Evolutionary conservation across 2,888 invertebrate genomes (phyloP), one percentile per base, ranked within the genome.

Genomic region (Drosophila robusta): DNA sequence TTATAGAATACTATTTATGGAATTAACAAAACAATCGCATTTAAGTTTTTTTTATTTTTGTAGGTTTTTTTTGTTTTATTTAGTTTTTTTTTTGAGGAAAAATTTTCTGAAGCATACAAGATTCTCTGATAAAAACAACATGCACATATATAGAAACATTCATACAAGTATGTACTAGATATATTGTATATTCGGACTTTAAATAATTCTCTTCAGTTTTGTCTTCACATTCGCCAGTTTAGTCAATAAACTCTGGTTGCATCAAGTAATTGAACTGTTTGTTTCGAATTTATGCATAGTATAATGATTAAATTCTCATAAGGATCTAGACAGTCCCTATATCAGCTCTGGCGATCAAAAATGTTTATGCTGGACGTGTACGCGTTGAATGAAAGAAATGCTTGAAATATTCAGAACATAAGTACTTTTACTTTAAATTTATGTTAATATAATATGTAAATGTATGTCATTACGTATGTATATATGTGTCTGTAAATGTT

Each of bases 51-150:
- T 16, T 55, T 49, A 71, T 80, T 79, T 77, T 75, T 70, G 49
- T 74, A 57, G 39, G 60, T 69, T 69, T 34, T 70, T 63, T 22
- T 38, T 67, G 64, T 66, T 66, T 70, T 76, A 52, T 76, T 79
- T 57, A 44, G 52, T 62, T 72, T 64, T 70, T 52, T 36, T 66
- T 64, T 62, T 61, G 66, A 70, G 69, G 66, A 65, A 75, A 77
- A 62, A 45, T 42, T 49, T 52, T 66, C 73, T 70, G 70, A 87
- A 87, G 84, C 76, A 77, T 77, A 78, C 61, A 78, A 75, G 67
- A 70, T 70, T 87, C 51, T 73, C 67, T 52, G 60, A 70, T 78
- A 49, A 78, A 75, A 63, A 72, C 50, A 64, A 80, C 73, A 81
- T 77, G 68, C 72, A 85, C 65, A 78, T 65, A 65, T 66, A 69